Base-by-base conservation (phyloP, 2,888 invertebrate genomes). In the Thera britannica region DNA sequence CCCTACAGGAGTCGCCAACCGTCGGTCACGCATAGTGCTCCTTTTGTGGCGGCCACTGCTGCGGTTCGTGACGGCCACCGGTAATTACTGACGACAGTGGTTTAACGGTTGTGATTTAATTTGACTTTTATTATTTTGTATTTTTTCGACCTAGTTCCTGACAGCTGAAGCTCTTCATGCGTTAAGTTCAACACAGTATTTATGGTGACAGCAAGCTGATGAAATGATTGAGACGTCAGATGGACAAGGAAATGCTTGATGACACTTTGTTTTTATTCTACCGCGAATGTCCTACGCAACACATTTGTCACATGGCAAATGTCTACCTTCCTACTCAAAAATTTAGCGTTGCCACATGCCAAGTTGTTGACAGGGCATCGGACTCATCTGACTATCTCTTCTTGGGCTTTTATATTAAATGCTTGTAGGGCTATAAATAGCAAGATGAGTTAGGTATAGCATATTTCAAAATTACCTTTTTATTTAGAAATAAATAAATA, bases 1-100 rank as follows among this genome's bases (percentile, higher is more conserved):
- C n/a, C n/a, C n/a, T n/a, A n/a, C n/a, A 78, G 75, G 70, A 68
- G 76, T 78, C 77, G 68, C 71, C 80, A 82, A 79, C 81, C 71
- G 81, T 72, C 67, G 77, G 81, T 81, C 79, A 82, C 81, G 81
- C 73, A 51, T 55, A 5, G 57, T 74, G 76, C 69, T 64, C 67
- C 77, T 74, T 72, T 80, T 79, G 78, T 79, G 70, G 56, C 9
- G 9, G 8, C 52, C 52, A 52, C 52, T 34, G 8, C 36, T 44
- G 38, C 49, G 67, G 62, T 65, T 55, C 44, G 62, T 49, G 61
- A 67, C 35, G 11, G 11, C 52, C 54, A 56, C 55, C 58, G 52
- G 63, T 68, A 68, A 71, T 71, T 68, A 68, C 52, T 58, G 66
- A 57, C 71, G 56, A 8, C 52, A 52, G 76, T 55, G 72, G 73